phyloP scores from a whole-genome alignment of 2,888 invertebrate species.

The Troides helena region DNA sequence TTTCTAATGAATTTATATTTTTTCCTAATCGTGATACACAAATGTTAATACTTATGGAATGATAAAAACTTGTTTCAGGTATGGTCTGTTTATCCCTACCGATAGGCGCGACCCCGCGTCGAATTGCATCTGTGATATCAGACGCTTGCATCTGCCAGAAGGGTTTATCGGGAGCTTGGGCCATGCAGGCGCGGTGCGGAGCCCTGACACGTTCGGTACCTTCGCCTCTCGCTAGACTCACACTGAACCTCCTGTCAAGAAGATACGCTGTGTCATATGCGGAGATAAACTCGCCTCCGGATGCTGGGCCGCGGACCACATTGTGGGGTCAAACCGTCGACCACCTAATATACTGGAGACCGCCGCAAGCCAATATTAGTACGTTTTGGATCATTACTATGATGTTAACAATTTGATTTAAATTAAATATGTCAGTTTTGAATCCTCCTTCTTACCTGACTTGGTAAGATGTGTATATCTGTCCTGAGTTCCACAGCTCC shows the following conservation, averaged over 20 bases:
- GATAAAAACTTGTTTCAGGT: conserved; percentile 60
- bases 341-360: conserved; percentile 85
- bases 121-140: conserved; percentile 57
- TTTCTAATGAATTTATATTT: too few relatives aligned
- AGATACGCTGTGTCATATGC: conserved; percentile 85
- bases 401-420: too few relatives aligned
- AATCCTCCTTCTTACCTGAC: too few relatives aligned
- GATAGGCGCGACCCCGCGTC: conserved; percentile 68
- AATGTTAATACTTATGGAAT: not conserved
- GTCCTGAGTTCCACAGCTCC: too few relatives aligned
- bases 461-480: too few relatives aligned
- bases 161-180: conserved; percentile 77
- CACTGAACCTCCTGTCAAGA: conserved; percentile 83
- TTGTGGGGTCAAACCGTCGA: conserved; percentile 84
- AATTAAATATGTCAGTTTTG: too few relatives aligned
- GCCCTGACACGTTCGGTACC: conserved; percentile 83
- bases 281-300: conserved; percentile 71
- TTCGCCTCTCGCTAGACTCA: conserved; percentile 68
- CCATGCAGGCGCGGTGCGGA: conserved; percentile 71
- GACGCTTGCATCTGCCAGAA: conserved; percentile 68
- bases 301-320: conserved; percentile 70
- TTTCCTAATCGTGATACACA: too few relatives aligned
- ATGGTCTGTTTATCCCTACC: conserved; percentile 84
- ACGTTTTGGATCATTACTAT: conserved; percentile 50
- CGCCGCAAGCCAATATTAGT: conserved; percentile 89